Percentiles rank a stretch among this genome's conserved stretches.
Conservation (phyloP, 2,888 invertebrate genomes). For the Julus scanicus region DNA sequence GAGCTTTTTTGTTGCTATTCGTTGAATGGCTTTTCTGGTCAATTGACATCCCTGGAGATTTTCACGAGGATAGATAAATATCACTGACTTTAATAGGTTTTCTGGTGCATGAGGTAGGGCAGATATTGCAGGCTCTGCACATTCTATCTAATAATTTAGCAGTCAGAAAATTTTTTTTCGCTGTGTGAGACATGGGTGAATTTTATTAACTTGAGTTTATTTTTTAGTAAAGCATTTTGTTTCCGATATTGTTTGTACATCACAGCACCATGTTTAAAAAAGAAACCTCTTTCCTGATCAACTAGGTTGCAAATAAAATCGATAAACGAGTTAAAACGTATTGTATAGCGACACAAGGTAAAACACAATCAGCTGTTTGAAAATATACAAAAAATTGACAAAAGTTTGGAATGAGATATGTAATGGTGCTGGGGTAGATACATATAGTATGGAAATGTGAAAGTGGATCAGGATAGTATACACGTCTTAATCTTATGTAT, state of each 20-base stretch:
- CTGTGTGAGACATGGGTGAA: not conserved
- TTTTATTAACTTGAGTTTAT: slow-evolving; percentile 15
- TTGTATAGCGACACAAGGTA: not conserved
- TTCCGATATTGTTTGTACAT: slow-evolving; percentile 15
- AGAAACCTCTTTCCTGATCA: not conserved
- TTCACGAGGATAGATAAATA: not conserved
- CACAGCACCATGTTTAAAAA: slow-evolving; percentile 14
- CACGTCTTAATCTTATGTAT: not conserved
- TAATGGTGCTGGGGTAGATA: not conserved
- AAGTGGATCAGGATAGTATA: slow-evolving; percentile 12
- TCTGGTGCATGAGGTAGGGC: not conserved
- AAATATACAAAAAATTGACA: not conserved
- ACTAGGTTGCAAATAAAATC: not conserved
- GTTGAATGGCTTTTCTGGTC: not conserved
- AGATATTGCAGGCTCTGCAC: not conserved
- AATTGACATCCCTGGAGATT: not conserved
- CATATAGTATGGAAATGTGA: not conserved
- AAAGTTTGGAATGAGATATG: slow-evolving; percentile 25
- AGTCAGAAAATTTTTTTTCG: not conserved
- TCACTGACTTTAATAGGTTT: not conserved
- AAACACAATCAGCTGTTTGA: slow-evolving; percentile 5
- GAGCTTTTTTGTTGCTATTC: not conserved
- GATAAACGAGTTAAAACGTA: not conserved
- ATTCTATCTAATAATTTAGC: not conserved
- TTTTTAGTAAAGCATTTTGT: slow-evolving; percentile 33